Evolutionary conservation across 2,113 vertebrate genomes (phyloP), one percentile per base, ranked within the genome.

Genomic region (Brachionichthys hirsutus): DNA sequence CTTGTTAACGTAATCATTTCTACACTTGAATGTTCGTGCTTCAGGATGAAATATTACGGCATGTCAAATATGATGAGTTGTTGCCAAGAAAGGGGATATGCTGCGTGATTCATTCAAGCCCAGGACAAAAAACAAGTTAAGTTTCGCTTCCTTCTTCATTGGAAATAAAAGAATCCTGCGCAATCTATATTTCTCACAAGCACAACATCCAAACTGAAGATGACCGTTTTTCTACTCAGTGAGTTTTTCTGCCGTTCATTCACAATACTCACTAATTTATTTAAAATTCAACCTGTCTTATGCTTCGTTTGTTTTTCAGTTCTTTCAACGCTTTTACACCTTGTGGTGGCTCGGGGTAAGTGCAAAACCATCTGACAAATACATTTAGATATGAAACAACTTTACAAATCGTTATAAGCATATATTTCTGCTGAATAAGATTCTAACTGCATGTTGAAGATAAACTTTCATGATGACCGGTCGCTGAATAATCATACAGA

Each of bases 131-230:
- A 14, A 42, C 17, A 18, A 45, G 18, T 24, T n/a, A n/a, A 50
- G 8, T 85, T 67, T 81, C 84, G 83, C 77, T 88, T 88, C 86
- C 79, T 52, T 54, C 15, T 6, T 20, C 0, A 19, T 12, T 17
- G 3, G 7, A 47, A 59, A 58, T 75, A 73, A 67, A 84, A 47
- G 9, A 14, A 34, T 11, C 4, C 12, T 6, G 3, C 0, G 12
- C 8, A 14, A 6, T 1, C 40, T 67, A 41, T 22, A 12, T 24
- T 54, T 22, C 38, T 15, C 7, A 45, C 13, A 45, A 48, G 42
- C 35, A 36, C 22, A 34, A 4, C 9, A 1, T 9, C 9, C 22
- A 73, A 16, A 15, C 89, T 90, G 89, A 49, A 83, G 17, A 4
- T 11, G 2, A 9, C 79, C 4, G 19, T 70, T 20, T 59, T 2